Conservation (phyloP, 2,888 invertebrate genomes). For the Stenotaenia linearis region DNA sequence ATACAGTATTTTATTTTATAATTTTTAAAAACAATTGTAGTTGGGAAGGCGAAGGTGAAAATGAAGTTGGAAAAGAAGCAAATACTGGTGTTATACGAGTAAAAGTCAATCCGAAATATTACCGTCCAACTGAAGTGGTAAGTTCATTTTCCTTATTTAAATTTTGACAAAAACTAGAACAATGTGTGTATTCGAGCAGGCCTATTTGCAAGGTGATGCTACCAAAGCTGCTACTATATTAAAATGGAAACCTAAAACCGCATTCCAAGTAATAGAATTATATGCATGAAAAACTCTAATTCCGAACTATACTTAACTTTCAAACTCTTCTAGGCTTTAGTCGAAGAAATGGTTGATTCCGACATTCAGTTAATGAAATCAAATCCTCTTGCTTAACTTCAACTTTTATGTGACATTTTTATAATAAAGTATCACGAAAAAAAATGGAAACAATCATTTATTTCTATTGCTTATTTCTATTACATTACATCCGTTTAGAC, state of each 20-base stretch:
- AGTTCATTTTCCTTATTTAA: slow-evolving; percentile 45
- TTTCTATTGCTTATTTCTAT: not conserved
- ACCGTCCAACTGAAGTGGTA: slow-evolving; percentile 96
- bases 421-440: not conserved
- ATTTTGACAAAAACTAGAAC: not conserved
- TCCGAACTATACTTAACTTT: not conserved
- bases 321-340: slow-evolving; percentile 54
- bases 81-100: slow-evolving; percentile 69
- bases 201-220: slow-evolving; percentile 85
- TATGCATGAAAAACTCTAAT: not conserved
- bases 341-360: slow-evolving; percentile 88
- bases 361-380: slow-evolving; percentile 85
- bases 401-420: not conserved
- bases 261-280: slow-evolving; percentile 56
- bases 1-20: not conserved
- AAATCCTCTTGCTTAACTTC: slow-evolving; percentile 72
- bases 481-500: not conserved
- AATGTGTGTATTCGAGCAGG: slow-evolving; percentile 52
- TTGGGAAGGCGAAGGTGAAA: slow-evolving; percentile 81
- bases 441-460: not conserved
- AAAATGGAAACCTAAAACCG: slow-evolving; percentile 80
- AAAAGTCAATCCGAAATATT: slow-evolving; percentile 86
- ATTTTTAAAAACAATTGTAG: slow-evolving; percentile 41
- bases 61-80: slow-evolving; percentile 74
- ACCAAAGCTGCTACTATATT: slow-evolving; percentile 79